phyloP scores from a whole-genome alignment of 2,113 vertebrate genomes.

The Solea senegalensis region DNA sequence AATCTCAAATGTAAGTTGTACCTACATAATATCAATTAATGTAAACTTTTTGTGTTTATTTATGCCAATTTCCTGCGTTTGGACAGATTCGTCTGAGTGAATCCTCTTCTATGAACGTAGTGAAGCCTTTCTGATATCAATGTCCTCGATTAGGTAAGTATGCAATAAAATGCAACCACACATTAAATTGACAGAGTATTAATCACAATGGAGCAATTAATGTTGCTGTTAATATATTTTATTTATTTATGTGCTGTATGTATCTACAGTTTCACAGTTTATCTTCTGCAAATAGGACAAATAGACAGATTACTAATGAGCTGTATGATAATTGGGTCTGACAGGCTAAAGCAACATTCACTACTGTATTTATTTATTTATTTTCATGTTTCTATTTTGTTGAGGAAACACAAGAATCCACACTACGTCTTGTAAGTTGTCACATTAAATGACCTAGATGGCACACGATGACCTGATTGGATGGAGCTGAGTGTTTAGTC shows the following conservation, averaged over 20 bases:
- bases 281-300: no score
- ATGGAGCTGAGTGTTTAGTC: slow-evolving; percentile 56
- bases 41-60: no score
- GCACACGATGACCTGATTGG: slow-evolving; percentile 41
- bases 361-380: neutral
- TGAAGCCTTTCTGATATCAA: neutral
- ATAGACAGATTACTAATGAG: neutral
- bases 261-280: no score
- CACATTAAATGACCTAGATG: neutral
- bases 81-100: neutral
- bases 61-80: neutral
- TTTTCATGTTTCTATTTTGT: no score
- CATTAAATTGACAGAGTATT: neutral
- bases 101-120: neutral
- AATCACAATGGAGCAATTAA: neutral
- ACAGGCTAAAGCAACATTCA: neutral
- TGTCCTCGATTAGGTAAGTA: neutral
- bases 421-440: no score
- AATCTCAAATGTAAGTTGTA: no score
- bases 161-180: slow-evolving; percentile 3
- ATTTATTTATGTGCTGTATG: neutral
- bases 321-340: neutral
- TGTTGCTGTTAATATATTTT: neutral
- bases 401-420: no score
- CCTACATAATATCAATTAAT: no score